Evolutionary conservation across 1,140 invertebrate genomes (phyloP).

Genomic region (Drosophila simulans): DNA sequence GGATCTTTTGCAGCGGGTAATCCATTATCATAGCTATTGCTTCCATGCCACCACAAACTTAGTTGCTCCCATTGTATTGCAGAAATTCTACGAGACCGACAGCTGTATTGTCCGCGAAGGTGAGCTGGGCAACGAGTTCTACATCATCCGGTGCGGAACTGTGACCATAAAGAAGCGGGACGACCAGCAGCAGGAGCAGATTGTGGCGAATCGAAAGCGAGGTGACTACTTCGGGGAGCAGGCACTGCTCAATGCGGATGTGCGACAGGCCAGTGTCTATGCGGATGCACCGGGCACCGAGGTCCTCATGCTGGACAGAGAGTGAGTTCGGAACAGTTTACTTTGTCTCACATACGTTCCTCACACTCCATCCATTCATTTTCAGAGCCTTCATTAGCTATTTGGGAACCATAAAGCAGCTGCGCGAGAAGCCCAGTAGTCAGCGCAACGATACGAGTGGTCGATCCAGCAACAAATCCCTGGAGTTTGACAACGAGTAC

Average conservation of each 20-base stretch:
- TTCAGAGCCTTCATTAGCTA: slow-evolving; percentile 86
- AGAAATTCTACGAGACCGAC: slow-evolving; percentile 89
- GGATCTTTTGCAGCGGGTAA: slow-evolving; percentile 94
- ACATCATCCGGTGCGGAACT: slow-evolving; percentile 96
- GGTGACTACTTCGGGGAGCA: slow-evolving; percentile 93
- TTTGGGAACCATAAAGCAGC: slow-evolving; percentile 84
- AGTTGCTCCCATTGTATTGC: background rate
- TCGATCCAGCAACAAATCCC: slow-evolving; percentile 43
- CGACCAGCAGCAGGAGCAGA: slow-evolving; percentile 86
- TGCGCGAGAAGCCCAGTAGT: slow-evolving; percentile 59
- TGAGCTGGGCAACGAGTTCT: slow-evolving; percentile 97
- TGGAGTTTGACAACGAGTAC: slow-evolving; percentile 87
- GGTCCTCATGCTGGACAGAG: slow-evolving; percentile 94
- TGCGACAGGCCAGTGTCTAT: slow-evolving; percentile 94
- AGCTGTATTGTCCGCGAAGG: slow-evolving; percentile 96
- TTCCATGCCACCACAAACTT: background rate
- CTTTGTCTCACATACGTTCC: too few species aligned
- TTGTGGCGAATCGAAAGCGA: slow-evolving; percentile 88
- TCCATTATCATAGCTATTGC: background rate
- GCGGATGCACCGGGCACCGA: slow-evolving; percentile 94
- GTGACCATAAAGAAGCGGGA: slow-evolving; percentile 91
- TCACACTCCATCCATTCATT: too few species aligned
- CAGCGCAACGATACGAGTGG: slow-evolving; percentile 32
- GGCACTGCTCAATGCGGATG: slow-evolving; percentile 92
- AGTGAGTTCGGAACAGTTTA: slow-evolving; percentile 85